Evolutionary conservation across 2,113 vertebrate genomes (phyloP), one percentile per base, ranked within the genome.

Genomic region (Seriola aureovittata): DNA sequence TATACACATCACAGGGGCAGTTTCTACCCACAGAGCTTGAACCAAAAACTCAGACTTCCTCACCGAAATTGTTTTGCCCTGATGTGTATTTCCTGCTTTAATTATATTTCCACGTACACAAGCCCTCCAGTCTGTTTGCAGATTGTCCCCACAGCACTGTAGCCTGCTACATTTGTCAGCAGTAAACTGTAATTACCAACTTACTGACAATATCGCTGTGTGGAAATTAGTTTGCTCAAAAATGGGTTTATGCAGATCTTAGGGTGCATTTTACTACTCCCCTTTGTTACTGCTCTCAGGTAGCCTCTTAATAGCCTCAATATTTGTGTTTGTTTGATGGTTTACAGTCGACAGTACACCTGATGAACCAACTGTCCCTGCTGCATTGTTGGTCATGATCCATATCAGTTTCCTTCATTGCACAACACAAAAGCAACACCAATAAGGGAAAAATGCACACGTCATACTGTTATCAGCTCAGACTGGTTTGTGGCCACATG

Each of bases 401-500:
- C 13, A 21, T 71, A 84, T 86, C 60, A 46, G 32, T 78, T 73
- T 32, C 46, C 21, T 5, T 66, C 7, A 38, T 54, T 69, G 25
- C 64, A 46, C 16, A 52, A 54, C 13, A 66, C 12, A 58, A 16
- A 67, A 64, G 48, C n/a, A 58, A 40, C 3, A 23, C 5, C 16
- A 4, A 29, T 65, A 7, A 59, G 5, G 23, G 10, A 63, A 42
- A 77, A 64, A 60, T 79, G 72, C 71, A 29, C 19, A 88, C 29
- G 73, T 82, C 89, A 90, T 1, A 14, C 25, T 32, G 14, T 69
- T 64, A 67, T 59, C 67, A 63, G 57, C 44, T 75, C 70, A 83
- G 90, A 92, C 89, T 67, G 62, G 87, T 90, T 90, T 84, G 19
- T 76, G 57, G 71, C 29, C 44, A 21, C 46, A 34, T 62, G 58